Evolutionary conservation across 2,113 vertebrate species (phyloP).

Genomic region (Melanotaenia duboulayi): DNA sequence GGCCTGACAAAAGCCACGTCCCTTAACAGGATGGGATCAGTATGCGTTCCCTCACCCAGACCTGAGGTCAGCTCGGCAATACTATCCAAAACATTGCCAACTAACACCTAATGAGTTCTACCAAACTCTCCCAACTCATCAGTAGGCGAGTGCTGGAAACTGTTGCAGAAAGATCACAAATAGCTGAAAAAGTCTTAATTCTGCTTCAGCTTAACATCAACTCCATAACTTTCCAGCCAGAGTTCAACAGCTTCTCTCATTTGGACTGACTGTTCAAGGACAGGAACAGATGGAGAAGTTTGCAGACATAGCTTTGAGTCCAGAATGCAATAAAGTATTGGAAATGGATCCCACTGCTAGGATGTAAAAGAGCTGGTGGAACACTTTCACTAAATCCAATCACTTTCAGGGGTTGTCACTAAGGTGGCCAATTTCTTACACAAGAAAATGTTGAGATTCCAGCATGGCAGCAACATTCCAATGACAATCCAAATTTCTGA

Average conservation of each 20-base stretch:
- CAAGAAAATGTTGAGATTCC: too few species aligned
- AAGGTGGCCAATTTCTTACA: too few species aligned
- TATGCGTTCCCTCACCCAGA: constrained; percentile 52
- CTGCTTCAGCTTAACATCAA: too few species aligned
- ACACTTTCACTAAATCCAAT: too few species aligned
- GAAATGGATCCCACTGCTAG: too few species aligned
- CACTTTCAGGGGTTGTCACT: too few species aligned
- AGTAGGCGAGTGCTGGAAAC: constrained; percentile 12
- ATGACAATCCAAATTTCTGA: too few species aligned
- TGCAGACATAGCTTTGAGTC: not conserved
- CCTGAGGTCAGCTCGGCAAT: constrained; percentile 40
- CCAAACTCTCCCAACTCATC: not conserved
- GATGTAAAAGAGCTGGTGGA: too few species aligned
- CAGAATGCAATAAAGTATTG: not conserved
- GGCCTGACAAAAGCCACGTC: constrained; percentile 77
- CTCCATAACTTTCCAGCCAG: too few species aligned
- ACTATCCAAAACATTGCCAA: constrained; percentile 44
- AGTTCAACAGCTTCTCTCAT: not conserved
- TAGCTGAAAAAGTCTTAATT: too few species aligned
- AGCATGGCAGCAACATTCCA: too few species aligned
- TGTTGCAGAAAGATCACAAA: not conserved
- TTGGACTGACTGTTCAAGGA: not conserved
- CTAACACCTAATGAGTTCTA: constrained; percentile 5
- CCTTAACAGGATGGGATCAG: constrained; percentile 64
- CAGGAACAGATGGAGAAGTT: not conserved